phyloP scores from a whole-genome alignment of 2,113 vertebrate species.

The Panthera leo region DNA sequence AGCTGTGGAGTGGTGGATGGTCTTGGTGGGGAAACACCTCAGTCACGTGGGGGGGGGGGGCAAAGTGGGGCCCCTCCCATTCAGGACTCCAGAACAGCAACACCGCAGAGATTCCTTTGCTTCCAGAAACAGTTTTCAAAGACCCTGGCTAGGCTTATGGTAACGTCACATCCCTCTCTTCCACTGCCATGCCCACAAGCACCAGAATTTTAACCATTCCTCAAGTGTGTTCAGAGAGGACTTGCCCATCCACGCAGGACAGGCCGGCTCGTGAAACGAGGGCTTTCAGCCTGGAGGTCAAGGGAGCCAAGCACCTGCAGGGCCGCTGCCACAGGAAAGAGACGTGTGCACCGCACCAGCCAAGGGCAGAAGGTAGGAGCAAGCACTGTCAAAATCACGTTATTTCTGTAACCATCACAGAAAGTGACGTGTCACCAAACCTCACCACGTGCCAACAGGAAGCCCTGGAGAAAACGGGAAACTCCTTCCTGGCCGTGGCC shows the following conservation, averaged over 20 bases:
- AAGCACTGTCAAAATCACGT: neutral
- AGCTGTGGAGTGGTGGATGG: fast-evolving
- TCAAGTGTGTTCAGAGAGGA: neutral
- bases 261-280: neutral
- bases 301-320: neutral
- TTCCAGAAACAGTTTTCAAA: neutral
- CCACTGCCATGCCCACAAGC: too few species aligned
- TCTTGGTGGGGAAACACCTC: neutral
- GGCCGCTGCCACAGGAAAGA: neutral
- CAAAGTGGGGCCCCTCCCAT: neutral
- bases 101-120: neutral
- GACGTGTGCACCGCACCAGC: neutral
- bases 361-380: too few species aligned
- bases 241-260: neutral
- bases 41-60: neutral
- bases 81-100: neutral
- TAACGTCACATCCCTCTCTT: neutral
- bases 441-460: neutral
- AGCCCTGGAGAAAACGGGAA: neutral
- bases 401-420: neutral
- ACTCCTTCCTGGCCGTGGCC: neutral
- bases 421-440: neutral
- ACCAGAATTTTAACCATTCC: neutral
- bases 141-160: neutral
- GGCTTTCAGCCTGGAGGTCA: neutral